Evolutionary conservation across 2,888 invertebrate species (phyloP), one percentile per base, ranked within the genome.

Genomic region (Nemurella pictetii): DNA sequence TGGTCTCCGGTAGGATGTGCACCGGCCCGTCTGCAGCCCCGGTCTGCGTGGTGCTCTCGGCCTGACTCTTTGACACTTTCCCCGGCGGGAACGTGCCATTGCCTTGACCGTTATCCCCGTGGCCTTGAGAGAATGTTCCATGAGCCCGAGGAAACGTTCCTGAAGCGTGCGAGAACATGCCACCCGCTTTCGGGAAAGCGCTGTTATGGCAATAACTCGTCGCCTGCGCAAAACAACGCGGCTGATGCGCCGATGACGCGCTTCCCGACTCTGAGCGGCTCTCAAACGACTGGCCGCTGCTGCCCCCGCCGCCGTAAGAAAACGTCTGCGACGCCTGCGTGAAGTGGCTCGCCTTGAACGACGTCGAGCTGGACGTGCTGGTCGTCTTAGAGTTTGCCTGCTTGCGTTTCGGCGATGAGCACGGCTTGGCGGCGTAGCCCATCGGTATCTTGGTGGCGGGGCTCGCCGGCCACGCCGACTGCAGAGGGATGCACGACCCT

Each of bases 1-100:
- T 86, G 80, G 89, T 89, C 81, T 90, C 91, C 0, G 91, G 90
- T 80, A 90, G 87, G 84, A 90, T 90, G 84, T 90, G 89, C 73
- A 90, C 88, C 0, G 88, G 55, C 9, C 55, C n/a, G 80, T 85
- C 27, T 29, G 25, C 74, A 30, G 27, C 15, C 28, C 26, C 72
- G 9, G 28, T 12, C 55, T 82, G 55, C 35, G 7, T 20, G 30
- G 32, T 30, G 4, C 30, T 30, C 15, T 30, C 1, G n/a, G 80
- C 15, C 32, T 20, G 32, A 20, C n/a, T 32, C 20, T 80, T n/a
- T n/a, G n/a, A n/a, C n/a, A n/a, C n/a, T n/a, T n/a, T n/a, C n/a
- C n/a, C n/a, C n/a, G n/a, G 32, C 32, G 32, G 9, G 9, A 32
- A 32, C 32, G 32, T 32, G 32, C 32, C 3, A 32, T 9, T 3